Base-by-base conservation (phyloP, 1,140 invertebrate species). In the Mamestra configurata region DNA sequence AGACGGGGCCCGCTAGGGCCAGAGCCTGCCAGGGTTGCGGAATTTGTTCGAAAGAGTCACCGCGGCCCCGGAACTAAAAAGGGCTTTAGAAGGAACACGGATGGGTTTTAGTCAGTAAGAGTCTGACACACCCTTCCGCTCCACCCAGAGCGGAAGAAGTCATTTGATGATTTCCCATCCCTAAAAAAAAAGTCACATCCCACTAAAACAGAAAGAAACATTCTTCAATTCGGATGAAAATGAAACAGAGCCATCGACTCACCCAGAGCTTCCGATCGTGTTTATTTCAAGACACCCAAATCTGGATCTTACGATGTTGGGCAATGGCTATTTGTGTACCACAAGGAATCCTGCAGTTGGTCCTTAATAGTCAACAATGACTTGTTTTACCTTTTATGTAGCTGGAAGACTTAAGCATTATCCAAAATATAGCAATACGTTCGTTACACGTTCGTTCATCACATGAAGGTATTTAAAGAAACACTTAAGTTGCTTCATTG, bases 251-350 rank as follows among this genome's bases (percentile, higher is more conserved):
- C 6, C 6, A 10, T 53, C 51, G n/a, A 8, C 6, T 7, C 51
- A 15, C 46, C 6, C 11, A 51, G 18, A 20, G 51, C 18, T 20
- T 53, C 51, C 18, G 51, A 53, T 53, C 51, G 11, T 55, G 53
- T 24, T 57, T 57, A 57, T 57, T 57, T 57, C 22, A 27, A 57
- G 53, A 57, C 13, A 13, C 11, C 51, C 53, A 27, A 57, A 57
- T 24, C 22, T 55, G 53, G 53, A 55, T 24, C 13, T 49, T 49
- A 15, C 18, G 53, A 57, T 27, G 22, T 57, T 57, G 27, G 53
- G 53, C 53, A 57, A 27, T 57, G 53, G 53, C 22, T 57, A 57
- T 57, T 27, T 27, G 22, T 27, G 11, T 57, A 57, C 22, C 20
- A 24, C 22, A 22, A 61, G n/a, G 8, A 61, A 61, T 35, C 27